Conservation (phyloP, 2,797 vertebrate genomes). For the Halcyon badia region DNA sequence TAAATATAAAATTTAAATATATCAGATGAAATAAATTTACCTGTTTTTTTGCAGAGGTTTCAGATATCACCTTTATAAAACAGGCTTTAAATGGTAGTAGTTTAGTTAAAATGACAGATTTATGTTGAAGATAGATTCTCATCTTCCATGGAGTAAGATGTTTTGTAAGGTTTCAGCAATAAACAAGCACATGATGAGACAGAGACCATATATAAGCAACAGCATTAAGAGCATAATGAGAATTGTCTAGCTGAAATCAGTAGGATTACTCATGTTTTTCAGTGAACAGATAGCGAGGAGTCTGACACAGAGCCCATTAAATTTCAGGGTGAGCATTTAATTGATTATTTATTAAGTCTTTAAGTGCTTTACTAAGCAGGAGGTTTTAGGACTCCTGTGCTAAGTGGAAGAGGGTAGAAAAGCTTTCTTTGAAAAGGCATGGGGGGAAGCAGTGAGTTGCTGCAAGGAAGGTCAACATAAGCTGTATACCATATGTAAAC, state of each 20-base stretch:
- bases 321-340: background rate
- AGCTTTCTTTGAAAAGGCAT: background rate
- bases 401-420: background rate
- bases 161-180: background rate
- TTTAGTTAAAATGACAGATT: background rate
- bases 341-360: background rate
- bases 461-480: background rate
- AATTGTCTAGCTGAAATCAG: background rate
- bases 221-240: background rate
- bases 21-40: background rate
- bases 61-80: background rate
- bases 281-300: background rate
- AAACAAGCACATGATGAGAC: background rate
- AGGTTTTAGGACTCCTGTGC: background rate
- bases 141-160: background rate
- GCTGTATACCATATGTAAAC: background rate
- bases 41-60: background rate
- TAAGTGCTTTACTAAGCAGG: background rate
- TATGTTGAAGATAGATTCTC: background rate
- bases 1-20: background rate
- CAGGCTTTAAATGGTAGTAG: background rate
- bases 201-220: background rate
- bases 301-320: background rate
- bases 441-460: background rate
- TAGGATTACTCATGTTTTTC: background rate